These are phyloP conservation scores for Mormyrops attenuatus DNA, from an alignment of 2,797 vertebrate genomes.

Conservation along the genomic window DNA sequence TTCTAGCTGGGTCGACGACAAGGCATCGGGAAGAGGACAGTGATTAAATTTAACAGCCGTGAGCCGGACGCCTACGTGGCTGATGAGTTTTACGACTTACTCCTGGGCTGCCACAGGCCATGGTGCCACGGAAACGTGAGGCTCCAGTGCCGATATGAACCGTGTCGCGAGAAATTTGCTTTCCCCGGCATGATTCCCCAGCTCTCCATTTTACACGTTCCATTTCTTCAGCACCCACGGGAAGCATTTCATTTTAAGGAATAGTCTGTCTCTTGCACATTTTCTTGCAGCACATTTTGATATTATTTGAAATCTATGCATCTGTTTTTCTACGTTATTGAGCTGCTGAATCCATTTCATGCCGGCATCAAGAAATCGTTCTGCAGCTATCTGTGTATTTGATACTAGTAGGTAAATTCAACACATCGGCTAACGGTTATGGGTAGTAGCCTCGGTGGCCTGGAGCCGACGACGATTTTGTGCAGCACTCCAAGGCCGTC, in stretches of 20 bases:
- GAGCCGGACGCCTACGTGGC: neutral
- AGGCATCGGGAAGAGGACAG: neutral
- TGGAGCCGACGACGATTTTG: neutral
- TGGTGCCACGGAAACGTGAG: neutral
- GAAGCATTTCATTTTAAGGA: neutral
- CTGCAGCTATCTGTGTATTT: neutral
- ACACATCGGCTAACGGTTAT: too few relatives aligned
- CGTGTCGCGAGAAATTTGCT: neutral
- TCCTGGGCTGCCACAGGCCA: neutral
- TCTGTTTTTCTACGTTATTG: neutral
- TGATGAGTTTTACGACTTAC: neutral
- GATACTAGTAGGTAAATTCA: neutral
- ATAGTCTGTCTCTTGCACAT: neutral
- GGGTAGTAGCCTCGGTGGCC: neutral
- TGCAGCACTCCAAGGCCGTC: neutral
- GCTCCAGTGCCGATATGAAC: neutral
- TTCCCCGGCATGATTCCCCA: neutral
- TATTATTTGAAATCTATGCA: neutral
- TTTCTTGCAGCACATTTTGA: neutral
- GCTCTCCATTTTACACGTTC: neutral
- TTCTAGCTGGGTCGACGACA: neutral
- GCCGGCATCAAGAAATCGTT: neutral
- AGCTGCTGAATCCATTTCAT: neutral
- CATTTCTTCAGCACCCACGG: neutral
- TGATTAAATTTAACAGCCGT: slow-evolving; percentile 6